A percentile compares a stretch with the other conserved stretches of the same genome.
Evolutionary conservation across 2,888 invertebrate species (phyloP).

Genomic region (Heterodera filipjevi): DNA sequence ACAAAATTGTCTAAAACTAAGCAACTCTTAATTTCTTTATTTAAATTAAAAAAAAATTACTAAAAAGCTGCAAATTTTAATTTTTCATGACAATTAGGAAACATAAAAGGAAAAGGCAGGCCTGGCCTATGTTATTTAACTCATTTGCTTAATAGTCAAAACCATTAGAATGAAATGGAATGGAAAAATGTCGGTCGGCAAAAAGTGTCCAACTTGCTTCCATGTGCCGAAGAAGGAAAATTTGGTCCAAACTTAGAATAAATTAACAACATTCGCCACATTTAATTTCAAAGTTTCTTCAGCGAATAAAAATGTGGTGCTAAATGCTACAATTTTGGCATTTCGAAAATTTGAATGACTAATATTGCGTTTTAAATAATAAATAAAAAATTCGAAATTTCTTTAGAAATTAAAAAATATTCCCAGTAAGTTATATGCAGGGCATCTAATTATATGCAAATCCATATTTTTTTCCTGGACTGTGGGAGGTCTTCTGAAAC

Average conservation of each 20-base stretch:
- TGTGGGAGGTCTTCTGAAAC: too few relatives aligned
- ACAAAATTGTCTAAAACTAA: too few relatives aligned
- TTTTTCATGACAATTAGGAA: not conserved
- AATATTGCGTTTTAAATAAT: not conserved
- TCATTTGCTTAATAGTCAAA: conserved; percentile 2
- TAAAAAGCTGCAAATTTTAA: not conserved
- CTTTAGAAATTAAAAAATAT: not conserved
- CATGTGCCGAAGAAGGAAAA: not conserved
- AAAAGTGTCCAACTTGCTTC: not conserved
- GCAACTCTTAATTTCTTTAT: too few relatives aligned
- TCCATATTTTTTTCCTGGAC: too few relatives aligned
- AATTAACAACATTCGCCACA: not conserved
- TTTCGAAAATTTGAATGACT: not conserved
- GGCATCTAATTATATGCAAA: too few relatives aligned
- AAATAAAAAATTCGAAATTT: too few relatives aligned
- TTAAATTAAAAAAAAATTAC: not conserved
- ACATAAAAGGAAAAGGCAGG: not conserved
- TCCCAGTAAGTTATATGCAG: too few relatives aligned
- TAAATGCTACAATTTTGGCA: too few relatives aligned
- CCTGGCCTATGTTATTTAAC: not conserved
- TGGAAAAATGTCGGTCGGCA: not conserved
- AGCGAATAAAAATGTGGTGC: not conserved
- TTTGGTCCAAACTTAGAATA: not conserved
- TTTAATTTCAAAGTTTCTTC: not conserved
- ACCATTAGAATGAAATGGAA: not conserved